Conservation (phyloP, 1,140 invertebrate species). For the Zaprionus gabonicus region DNA sequence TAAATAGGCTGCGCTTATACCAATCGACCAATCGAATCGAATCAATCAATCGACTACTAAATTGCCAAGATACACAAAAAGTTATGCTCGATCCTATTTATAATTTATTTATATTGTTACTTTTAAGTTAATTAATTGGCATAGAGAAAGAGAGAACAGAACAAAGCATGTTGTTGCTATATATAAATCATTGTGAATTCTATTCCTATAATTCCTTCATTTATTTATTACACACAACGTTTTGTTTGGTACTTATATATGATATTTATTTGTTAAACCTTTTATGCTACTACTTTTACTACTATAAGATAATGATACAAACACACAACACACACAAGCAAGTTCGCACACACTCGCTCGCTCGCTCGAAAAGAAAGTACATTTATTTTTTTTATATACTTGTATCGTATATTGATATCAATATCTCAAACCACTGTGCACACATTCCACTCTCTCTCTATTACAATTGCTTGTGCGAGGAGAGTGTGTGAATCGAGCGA, state of each 20-base stretch:
- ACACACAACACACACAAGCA: constrained; percentile 3
- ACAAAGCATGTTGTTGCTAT: constrained; percentile 68
- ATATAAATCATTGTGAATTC: constrained; percentile 27
- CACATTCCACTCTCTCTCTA: constrained; percentile 61
- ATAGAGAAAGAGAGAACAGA: constrained; percentile 22
- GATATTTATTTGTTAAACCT: constrained; percentile 54
- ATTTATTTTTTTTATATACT: not conserved
- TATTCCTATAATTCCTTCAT: constrained; percentile 33
- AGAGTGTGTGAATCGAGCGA: constrained; percentile 43
- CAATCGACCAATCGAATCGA: constrained; percentile 16
- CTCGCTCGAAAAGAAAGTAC: constrained; percentile 1
- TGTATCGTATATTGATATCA: constrained; percentile 1
- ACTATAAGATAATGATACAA: not conserved
- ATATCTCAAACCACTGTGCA: constrained; percentile 30
- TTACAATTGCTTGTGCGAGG: constrained; percentile 26
- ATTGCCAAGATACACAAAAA: constrained; percentile 17
- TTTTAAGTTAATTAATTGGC: constrained; percentile 61
- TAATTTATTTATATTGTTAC: constrained; percentile 21
- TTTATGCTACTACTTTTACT: constrained; percentile 20
- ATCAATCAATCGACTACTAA: constrained; percentile 4
- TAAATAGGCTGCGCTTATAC: constrained; percentile 26
- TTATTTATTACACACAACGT: constrained; percentile 55
- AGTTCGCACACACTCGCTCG: constrained; percentile 1
- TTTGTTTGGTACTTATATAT: constrained; percentile 55
- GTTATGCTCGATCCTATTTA: constrained; percentile 9